A percentile compares a stretch with the other conserved stretches of the same genome.
Evolutionary conservation across 2,113 vertebrate genomes (phyloP).

Genomic region (Globicephala melas): DNA sequence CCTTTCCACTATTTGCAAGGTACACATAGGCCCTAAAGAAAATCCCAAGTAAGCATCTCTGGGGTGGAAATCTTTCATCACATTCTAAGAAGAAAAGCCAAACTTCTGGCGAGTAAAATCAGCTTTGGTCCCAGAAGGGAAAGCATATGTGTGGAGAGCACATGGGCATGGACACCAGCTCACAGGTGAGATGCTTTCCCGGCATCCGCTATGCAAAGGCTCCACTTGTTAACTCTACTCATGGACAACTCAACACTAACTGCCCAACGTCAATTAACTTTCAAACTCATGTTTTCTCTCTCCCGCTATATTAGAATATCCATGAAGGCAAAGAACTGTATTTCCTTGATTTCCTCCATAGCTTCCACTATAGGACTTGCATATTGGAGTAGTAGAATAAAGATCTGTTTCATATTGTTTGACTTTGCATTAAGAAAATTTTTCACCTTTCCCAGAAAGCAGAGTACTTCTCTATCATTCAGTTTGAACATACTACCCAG

Average conservation of each 20-base stretch:
- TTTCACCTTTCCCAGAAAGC: background rate
- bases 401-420: background rate
- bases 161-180: background rate
- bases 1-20: background rate
- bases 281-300: background rate
- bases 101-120: background rate
- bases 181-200: background rate
- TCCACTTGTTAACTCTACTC: background rate
- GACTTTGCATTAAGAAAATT: background rate
- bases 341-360: background rate
- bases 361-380: background rate
- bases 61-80: background rate
- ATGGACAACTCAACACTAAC: background rate
- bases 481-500: background rate
- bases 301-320: background rate
- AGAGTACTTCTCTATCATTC: background rate
- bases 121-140: background rate
- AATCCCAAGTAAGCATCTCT: background rate
- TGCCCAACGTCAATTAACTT: background rate
- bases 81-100: background rate
- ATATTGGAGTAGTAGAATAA: background rate
- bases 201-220: fast-evolving
- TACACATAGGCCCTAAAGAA: background rate
- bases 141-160: background rate
- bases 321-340: background rate